These are phyloP conservation scores for Tenthredo scrophulariae DNA, from an alignment of 2,888 invertebrate genomes.

Conservation along the genomic window DNA sequence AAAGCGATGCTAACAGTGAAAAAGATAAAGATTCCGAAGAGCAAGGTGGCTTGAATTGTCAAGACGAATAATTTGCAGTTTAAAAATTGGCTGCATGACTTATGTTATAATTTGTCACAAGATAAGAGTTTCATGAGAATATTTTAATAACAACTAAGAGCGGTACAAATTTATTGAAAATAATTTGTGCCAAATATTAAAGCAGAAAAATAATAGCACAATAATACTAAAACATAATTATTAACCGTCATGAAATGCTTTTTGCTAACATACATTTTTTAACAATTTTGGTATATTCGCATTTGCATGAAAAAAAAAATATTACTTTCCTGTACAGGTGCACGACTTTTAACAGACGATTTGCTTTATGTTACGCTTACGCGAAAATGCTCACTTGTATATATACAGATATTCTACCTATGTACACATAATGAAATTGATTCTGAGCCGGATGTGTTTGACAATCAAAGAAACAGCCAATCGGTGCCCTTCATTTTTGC, in stretches of 20 bases:
- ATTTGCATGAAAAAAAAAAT: neutral
- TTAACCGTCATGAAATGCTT: neutral
- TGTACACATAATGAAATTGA: too few species aligned
- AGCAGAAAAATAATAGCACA: neutral
- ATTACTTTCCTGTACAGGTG: neutral
- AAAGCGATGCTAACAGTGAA: slow-evolving; percentile 58
- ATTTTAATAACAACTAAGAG: neutral
- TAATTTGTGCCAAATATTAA: slow-evolving; percentile 40
- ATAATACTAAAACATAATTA: neutral
- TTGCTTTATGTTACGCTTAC: slow-evolving; percentile 31
- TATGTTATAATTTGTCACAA: neutral
- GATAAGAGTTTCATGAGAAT: neutral
- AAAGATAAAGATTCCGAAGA: slow-evolving; percentile 57
- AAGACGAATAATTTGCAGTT: slow-evolving; percentile 11
- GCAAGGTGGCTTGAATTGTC: slow-evolving; percentile 5
- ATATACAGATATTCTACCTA: neutral
- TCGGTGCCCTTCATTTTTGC: too few species aligned
- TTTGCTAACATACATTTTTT: neutral
- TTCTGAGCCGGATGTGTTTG: too few species aligned
- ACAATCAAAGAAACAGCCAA: too few species aligned
- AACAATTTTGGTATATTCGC: neutral
- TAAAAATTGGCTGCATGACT: neutral
- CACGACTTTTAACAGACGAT: neutral
- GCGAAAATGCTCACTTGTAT: slow-evolving; percentile 45
- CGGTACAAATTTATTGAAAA: slow-evolving; percentile 38